A percentile compares a stretch with the other conserved stretches of the same genome.
Evolutionary conservation across 1,140 invertebrate species (phyloP).

Genomic region (Drosophila tsacasi): DNA sequence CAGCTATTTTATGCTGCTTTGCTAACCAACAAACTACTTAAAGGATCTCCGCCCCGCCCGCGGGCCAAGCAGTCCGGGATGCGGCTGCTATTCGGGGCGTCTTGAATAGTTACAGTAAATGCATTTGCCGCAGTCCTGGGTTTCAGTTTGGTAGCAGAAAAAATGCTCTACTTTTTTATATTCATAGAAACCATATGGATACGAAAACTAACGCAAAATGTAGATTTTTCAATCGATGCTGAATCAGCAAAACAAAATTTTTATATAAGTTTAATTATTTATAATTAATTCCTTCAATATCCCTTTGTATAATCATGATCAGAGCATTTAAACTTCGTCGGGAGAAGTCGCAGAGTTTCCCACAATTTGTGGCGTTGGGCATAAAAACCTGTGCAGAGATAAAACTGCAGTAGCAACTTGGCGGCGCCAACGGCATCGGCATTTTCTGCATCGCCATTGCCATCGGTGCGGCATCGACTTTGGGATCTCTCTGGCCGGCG

Average conservation of each 20-base stretch:
- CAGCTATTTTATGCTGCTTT: constrained; percentile 78
- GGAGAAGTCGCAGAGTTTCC: background rate
- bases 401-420: constrained; percentile 78
- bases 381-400: constrained; percentile 70
- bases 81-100: background rate
- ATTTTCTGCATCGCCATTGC: constrained; percentile 54
- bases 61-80: constrained; percentile 17
- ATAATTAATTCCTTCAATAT: background rate
- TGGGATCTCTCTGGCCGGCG: constrained; percentile 50
- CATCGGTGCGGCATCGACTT: constrained; percentile 46
- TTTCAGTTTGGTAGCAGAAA: constrained; percentile 6
- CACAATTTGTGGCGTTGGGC: constrained; percentile 53
- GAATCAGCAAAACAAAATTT: too few species aligned
- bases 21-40: constrained; percentile 79
- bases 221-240: too few species aligned
- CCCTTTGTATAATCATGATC: too few species aligned
- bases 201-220: background rate
- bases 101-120: constrained; percentile 49
- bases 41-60: constrained; percentile 55
- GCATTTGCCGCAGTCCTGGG: constrained; percentile 22
- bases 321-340: constrained; percentile 30
- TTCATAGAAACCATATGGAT: background rate
- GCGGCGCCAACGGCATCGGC: constrained; percentile 65
- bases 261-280: background rate
- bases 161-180: constrained; percentile 4